Evolutionary conservation across 1,140 invertebrate genomes (phyloP).

Genomic region (Brachionus paranguensis): DNA sequence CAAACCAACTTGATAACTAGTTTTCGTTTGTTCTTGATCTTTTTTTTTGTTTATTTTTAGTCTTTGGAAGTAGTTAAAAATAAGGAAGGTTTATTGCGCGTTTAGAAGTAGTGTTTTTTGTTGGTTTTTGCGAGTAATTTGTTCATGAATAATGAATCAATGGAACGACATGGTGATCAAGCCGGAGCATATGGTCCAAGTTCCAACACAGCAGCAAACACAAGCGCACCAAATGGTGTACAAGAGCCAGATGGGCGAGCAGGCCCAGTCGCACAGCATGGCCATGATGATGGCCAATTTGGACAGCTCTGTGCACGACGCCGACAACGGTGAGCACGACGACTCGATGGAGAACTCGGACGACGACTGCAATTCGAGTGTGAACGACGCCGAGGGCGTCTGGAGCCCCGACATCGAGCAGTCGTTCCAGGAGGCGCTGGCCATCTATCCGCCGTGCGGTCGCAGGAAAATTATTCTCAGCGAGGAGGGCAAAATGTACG

Average conservation of each 20-base stretch:
- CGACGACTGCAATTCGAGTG: slow-evolving; percentile 69
- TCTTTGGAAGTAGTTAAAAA: background rate
- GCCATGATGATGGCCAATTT: background rate
- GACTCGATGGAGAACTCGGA: slow-evolving; percentile 37
- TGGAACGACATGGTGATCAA: slow-evolving; percentile 9
- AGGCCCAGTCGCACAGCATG: background rate
- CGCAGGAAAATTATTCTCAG: slow-evolving; percentile 97
- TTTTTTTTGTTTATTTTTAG: background rate
- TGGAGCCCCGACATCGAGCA: slow-evolving; percentile 99
- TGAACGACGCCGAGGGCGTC: slow-evolving; percentile 90
- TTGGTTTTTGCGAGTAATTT: background rate
- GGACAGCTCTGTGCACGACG: background rate
- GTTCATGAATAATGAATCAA: slow-evolving; percentile 30
- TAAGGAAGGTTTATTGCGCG: background rate
- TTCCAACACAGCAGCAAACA: background rate
- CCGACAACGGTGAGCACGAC: background rate
- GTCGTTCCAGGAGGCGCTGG: slow-evolving; percentile 97
- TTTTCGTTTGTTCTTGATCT: background rate
- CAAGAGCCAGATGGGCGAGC: background rate
- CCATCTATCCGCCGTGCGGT: slow-evolving; percentile 98
- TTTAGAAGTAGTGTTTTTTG: background rate
- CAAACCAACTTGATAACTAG: slow-evolving; percentile 28
- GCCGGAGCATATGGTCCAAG: slow-evolving; percentile 7
- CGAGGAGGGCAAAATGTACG: slow-evolving; percentile 99
- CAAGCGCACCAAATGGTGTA: background rate